Evolutionary conservation across 2,797 vertebrate genomes (phyloP).

Genomic region (Anolis apletophallus): DNA sequence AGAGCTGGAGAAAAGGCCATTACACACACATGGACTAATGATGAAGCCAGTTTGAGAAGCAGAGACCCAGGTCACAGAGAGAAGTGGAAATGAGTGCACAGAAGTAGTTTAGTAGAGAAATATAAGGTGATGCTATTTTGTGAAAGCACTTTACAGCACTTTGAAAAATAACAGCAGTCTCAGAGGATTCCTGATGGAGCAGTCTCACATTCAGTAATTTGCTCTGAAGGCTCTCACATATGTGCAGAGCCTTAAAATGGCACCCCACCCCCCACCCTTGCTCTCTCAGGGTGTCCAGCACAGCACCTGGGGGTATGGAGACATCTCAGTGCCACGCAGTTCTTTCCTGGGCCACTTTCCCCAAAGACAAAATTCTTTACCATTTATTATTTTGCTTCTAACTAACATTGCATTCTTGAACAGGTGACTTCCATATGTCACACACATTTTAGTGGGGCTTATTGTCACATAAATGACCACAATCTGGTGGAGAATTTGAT

Average conservation of each 20-base stretch:
- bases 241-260: conserved; percentile 48
- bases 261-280: conserved; percentile 46
- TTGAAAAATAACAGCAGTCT: conserved; percentile 54
- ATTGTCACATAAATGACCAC: conserved; percentile 4
- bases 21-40: conserved; percentile 35
- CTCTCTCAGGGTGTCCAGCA: conserved; percentile 38
- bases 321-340: conserved; percentile 27
- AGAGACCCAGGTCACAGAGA: conserved; percentile 44
- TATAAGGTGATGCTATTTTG: conserved; percentile 43
- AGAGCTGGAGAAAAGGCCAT: too few species aligned
- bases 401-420: background rate
- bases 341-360: conserved; percentile 37
- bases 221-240: conserved; percentile 41
- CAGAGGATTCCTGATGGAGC: conserved; percentile 57
- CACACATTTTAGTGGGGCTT: background rate
- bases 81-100: conserved; percentile 47
- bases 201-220: conserved; percentile 53
- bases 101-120: conserved; percentile 45
- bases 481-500: background rate
- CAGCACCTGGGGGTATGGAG: background rate
- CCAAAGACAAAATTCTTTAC: conserved; percentile 19
- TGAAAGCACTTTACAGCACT: conserved; percentile 55
- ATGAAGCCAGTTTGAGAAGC: conserved; percentile 47
- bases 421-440: background rate
- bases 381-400: background rate